Evolutionary conservation across 2,113 vertebrate genomes (phyloP), one percentile per base, ranked within the genome.

Genomic region (Lasiurus borealis): DNA sequence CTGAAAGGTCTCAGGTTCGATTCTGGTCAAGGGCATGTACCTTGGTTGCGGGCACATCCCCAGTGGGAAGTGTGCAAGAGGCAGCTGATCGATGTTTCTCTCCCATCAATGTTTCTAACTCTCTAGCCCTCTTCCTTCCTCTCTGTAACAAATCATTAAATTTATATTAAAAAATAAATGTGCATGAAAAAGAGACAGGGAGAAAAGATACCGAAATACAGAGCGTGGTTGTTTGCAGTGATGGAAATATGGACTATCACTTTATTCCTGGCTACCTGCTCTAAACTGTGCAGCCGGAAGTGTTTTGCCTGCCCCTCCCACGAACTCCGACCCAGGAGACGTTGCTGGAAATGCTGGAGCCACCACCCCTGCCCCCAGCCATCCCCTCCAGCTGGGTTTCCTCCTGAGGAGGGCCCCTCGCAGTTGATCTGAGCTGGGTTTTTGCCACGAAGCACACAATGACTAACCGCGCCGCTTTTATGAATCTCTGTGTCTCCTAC

Each of bases 311-410:
- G 4, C 7, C 6, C n/a, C 7, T 66, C 54, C 76, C 34, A 50
- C 5, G 12, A 7, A 13, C 1, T 31, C 40, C 21, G 50, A 64
- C 77, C 75, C 36, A 40, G 50, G 50, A 82, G 64, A n/a, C 31
- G 73, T 72, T 81, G 71, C 52, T 75, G 71, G 40, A 82, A 71
- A 92, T 90, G 73, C 92, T 92, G 82, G 81, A 97, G 82, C 88
- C 72, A 1, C 93, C 54, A 23, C 25, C n/a, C 68, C 88, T 93
- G 88, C 92, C 59, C 11, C 57, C 57, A 88, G 75, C 52, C 83
- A 27, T 27, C 69, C 2, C n/a, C 1, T 92, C 85, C 69, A 80
- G 46, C 40, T 96, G 57, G n/a, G 83, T 88, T 75, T 92, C 52
- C 36, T 78, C 50, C 76, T 81, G 71, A 25, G 11, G 10, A 14